Base-by-base conservation (phyloP, 2,797 vertebrate genomes). In the Orestias chungarensis region DNA sequence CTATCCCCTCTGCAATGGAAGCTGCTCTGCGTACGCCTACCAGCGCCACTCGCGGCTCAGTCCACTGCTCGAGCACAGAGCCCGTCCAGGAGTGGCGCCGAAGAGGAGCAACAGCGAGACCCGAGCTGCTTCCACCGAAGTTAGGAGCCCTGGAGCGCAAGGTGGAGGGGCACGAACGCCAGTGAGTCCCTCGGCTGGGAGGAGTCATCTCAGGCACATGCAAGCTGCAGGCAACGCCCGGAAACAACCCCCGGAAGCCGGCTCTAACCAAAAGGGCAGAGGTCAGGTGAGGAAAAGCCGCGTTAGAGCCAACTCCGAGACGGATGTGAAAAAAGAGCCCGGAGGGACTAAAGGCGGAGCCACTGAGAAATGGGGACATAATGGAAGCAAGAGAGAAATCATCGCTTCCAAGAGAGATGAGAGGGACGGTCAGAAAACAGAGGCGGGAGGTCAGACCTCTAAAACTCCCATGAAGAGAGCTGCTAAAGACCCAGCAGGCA, bases 61-160 rank as follows among this genome's bases (percentile, higher is more conserved):
- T 76, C 94, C 94, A 0, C 81, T 95, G 70, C 84, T 95, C 0
- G 94, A 95, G 77, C 92, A 84, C 64, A 90, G 65, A 84, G 79
- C 87, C 23, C 82, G 75, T 68, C 89, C 93, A 0, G 87, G 86
- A 17, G 79, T 79, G 0, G 82, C 88, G 0, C 85, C 85, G 0
- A 94, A 94, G 80, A 90, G 95, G 67, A 95, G 95, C 89, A 95
- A 91, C 88, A 95, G 95, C 1, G 95, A 95, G 88, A 95, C 92
- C 40, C 87, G 94, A 59, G 93, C 89, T 17, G 69, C 88, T 3
- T 83, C 91, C 20, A 82, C 86, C 0, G 94, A 95, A 40, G 82
- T 87, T 4, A 75, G 78, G 75, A 90, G 87, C 61, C 84, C 88
- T 6, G 88, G 85, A 72, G 88, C 73, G 67, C 90, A 89, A 75